These are phyloP conservation scores for Synergus itoensis DNA, from an alignment of 2,888 invertebrate genomes.

Conservation along the genomic window DNA sequence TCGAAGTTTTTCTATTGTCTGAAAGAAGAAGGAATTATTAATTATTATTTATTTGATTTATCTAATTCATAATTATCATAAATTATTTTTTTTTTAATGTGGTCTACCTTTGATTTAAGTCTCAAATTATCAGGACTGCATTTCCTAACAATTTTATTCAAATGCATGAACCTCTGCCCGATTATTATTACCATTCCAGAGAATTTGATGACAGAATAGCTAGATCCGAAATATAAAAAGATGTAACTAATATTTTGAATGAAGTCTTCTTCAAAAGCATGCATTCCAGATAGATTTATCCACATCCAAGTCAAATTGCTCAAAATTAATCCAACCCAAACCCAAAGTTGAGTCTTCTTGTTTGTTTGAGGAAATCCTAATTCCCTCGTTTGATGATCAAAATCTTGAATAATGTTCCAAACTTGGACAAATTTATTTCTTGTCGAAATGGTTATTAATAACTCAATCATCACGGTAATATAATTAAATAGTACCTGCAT, in stretches of 20 bases:
- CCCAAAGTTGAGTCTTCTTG: constrained; percentile 49
- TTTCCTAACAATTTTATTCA: constrained; percentile 65
- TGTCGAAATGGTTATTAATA: constrained; percentile 51
- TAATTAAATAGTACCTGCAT: constrained; percentile 65
- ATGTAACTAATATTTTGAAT: constrained; percentile 65
- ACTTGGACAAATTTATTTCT: constrained; percentile 60
- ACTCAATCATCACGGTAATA: constrained; percentile 57
- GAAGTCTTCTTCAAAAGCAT: constrained; percentile 66
- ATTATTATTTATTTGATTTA: not conserved
- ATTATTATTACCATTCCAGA: constrained; percentile 64
- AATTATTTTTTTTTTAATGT: not conserved
- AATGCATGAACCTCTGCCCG: constrained; percentile 68
- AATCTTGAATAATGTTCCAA: constrained; percentile 71
- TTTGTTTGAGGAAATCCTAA: constrained; percentile 64
- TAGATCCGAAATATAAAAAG: constrained; percentile 64
- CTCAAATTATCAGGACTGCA: not conserved
- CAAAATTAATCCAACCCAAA: constrained; percentile 58
- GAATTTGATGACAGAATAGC: constrained; percentile 66
- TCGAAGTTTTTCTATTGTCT: constrained; percentile 64
- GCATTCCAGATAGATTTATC: constrained; percentile 67
- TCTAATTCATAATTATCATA: not conserved
- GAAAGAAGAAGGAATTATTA: not conserved
- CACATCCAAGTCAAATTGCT: constrained; percentile 58
- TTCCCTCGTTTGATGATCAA: constrained; percentile 62
- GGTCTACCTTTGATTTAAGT: constrained; percentile 50